Conservation (phyloP, 2,797 vertebrate genomes). For the Neosalanx taihuensis region DNA sequence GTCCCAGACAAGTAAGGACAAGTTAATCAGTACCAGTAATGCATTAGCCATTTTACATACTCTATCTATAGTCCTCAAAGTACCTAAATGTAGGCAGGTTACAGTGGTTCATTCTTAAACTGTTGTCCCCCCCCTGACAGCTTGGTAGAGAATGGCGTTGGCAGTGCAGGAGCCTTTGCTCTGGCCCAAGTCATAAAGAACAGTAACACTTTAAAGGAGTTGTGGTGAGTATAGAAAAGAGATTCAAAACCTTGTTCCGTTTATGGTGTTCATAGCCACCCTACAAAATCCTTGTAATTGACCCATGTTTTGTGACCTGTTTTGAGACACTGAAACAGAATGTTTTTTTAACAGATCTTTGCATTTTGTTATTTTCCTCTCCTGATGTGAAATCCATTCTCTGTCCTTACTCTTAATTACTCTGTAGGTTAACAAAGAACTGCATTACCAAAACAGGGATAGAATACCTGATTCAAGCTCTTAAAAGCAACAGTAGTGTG, state of each 20-base stretch:
- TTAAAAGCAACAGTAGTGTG: slow-evolving; percentile 68
- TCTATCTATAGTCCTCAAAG: neutral
- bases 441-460: slow-evolving; percentile 72
- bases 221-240: slow-evolving; percentile 72
- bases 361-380: neutral
- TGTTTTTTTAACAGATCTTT: neutral
- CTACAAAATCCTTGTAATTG: no score
- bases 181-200: slow-evolving; percentile 76
- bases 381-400: neutral
- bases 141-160: slow-evolving; percentile 81
- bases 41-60: neutral
- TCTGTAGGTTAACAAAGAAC: slow-evolving; percentile 80
- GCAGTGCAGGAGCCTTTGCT: slow-evolving; percentile 72
- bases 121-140: slow-evolving; percentile 51
- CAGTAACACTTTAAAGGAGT: slow-evolving; percentile 67
- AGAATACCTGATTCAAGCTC: slow-evolving; percentile 71
- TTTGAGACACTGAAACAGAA: neutral
- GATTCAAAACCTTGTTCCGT: neutral
- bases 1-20: neutral
- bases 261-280: no score
- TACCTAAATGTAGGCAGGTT: neutral
- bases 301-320: no score
- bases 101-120: neutral
- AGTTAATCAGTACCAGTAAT: no score
- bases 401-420: slow-evolving; percentile 14